These are phyloP conservation scores for Aphelenchoides besseyi DNA, from an alignment of 1,140 invertebrate genomes.

Conservation along the genomic window DNA sequence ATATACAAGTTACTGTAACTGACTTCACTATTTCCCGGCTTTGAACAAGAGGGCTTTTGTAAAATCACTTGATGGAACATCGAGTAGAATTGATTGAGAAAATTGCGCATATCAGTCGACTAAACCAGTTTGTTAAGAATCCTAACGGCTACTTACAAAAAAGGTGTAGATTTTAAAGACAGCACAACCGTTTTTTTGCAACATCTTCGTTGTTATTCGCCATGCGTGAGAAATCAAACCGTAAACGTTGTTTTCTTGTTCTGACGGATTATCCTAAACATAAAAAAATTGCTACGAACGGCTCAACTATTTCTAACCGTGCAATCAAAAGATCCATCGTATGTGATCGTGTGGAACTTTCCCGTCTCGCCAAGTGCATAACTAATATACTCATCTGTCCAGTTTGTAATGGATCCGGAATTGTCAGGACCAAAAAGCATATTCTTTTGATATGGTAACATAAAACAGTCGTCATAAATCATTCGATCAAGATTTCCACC, in stretches of 20 bases:
- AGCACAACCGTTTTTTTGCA: conserved; percentile 36
- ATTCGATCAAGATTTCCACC: background rate
- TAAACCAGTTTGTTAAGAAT: no score
- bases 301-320: conserved; percentile 29
- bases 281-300: background rate
- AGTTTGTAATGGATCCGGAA: conserved; percentile 30
- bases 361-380: background rate
- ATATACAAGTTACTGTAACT: background rate
- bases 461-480: conserved; percentile 30
- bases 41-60: conserved; percentile 31
- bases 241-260: conserved; percentile 27
- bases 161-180: conserved; percentile 49
- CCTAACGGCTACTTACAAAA: no score
- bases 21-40: conserved; percentile 47
- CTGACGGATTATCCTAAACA: conserved; percentile 30
- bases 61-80: conserved; percentile 21
- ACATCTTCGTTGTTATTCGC: conserved; percentile 16
- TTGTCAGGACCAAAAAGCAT: conserved; percentile 35
- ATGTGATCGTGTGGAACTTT: conserved; percentile 48
- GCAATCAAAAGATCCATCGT: conserved; percentile 52
- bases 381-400: conserved; percentile 22
- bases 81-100: conserved; percentile 20
- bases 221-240: conserved; percentile 12
- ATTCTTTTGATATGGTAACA: background rate
- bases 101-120: conserved; percentile 2